These are phyloP conservation scores for Gryllus bimaculatus DNA, from an alignment of 1,140 invertebrate genomes.

Conservation along the genomic window DNA sequence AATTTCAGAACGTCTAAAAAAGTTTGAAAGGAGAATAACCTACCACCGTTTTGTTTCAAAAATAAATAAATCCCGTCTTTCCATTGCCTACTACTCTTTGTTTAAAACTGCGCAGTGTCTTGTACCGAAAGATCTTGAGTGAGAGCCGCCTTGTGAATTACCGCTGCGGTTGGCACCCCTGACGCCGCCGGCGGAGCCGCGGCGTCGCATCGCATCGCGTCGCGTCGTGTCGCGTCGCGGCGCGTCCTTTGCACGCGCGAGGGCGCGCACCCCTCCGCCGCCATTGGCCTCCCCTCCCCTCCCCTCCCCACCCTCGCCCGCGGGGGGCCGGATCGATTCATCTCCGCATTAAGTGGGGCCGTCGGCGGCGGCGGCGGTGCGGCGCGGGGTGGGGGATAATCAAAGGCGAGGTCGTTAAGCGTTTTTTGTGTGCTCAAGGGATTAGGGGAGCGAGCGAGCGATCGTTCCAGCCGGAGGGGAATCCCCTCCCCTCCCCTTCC, in stretches of 20 bases:
- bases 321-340: conserved; percentile 8
- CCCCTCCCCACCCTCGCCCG: neutral
- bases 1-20: no score
- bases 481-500: neutral
- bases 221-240: conserved; percentile 20
- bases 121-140: no score
- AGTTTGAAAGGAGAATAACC: no score
- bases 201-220: no score
- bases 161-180: no score
- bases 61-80: no score
- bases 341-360: conserved; percentile 8
- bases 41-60: no score
- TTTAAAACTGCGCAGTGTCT: no score
- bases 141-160: no score
- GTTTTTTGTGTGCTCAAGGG: conserved; percentile 14
- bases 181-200: conserved; percentile 28
- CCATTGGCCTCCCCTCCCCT: conserved; percentile 12
- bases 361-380: conserved; percentile 1
- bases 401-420: conserved; percentile 12
- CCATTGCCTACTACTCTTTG: no score
- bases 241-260: neutral
- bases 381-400: conserved; percentile 9
- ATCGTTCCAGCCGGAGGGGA: neutral
- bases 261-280: neutral
- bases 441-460: conserved; percentile 9